Evolutionary conservation across 1,140 invertebrate species (phyloP).

Genomic region (Drosophila ohnishii): DNA sequence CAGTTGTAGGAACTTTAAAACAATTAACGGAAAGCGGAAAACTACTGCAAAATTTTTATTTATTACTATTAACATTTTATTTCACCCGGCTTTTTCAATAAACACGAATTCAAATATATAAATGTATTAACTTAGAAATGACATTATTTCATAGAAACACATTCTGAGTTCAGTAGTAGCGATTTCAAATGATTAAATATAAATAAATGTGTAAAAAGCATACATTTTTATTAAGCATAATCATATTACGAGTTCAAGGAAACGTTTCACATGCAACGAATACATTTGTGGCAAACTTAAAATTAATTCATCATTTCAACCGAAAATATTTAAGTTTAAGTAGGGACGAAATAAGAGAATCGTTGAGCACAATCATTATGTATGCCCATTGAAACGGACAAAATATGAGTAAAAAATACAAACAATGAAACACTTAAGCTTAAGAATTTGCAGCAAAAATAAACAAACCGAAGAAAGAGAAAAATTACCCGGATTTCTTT

Average conservation of each 20-base stretch:
- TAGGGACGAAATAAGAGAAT: conserved; percentile 40
- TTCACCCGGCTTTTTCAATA: conserved; percentile 2
- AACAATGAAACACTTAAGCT: conserved; percentile 48
- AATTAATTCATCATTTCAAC: conserved; percentile 16
- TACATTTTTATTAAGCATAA: neutral
- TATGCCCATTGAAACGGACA: conserved; percentile 55
- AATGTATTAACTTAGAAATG: conserved; percentile 1
- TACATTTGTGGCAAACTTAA: conserved; percentile 10
- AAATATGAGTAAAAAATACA: conserved; percentile 33
- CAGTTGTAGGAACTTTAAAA: neutral
- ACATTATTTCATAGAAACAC: conserved; percentile 6
- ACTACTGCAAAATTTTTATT: neutral
- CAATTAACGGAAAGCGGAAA: neutral
- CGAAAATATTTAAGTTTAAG: neutral
- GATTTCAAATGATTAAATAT: conserved; percentile 5
- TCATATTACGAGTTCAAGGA: conserved; percentile 13
- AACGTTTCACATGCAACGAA: conserved; percentile 44
- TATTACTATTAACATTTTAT: neutral
- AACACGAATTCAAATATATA: neutral
- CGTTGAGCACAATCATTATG: conserved; percentile 77
- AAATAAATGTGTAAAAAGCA: conserved; percentile 8
- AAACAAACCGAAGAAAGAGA: conserved; percentile 11
- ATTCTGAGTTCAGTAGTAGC: conserved; percentile 23
- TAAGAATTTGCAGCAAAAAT: conserved; percentile 45
- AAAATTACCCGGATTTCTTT: conserved; percentile 40